Conservation (phyloP, 2,888 invertebrate genomes). For the Xylophagus ater region DNA sequence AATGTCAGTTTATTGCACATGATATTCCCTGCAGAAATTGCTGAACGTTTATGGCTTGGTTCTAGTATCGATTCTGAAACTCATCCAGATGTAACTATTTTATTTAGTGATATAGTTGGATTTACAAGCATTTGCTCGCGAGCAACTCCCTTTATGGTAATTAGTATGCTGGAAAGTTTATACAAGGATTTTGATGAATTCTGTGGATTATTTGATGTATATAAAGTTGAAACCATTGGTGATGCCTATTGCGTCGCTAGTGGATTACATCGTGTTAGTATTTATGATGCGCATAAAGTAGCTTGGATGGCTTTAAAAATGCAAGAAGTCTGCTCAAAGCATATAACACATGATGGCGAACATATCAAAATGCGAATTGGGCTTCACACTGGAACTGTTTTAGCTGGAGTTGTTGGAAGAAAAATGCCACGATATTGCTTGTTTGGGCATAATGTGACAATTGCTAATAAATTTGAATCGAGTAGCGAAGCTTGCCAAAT, state of each 20-base stretch:
- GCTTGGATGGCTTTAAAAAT: constrained; percentile 95
- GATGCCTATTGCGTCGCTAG: constrained; percentile 95
- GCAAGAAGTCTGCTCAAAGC: constrained; percentile 80
- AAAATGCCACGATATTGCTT: constrained; percentile 76
- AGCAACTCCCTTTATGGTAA: constrained; percentile 91
- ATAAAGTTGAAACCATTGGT: constrained; percentile 95
- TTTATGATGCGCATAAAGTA: constrained; percentile 85
- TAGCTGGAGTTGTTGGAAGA: constrained; percentile 89
- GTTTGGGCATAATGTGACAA: constrained; percentile 89
- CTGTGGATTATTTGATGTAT: constrained; percentile 87
- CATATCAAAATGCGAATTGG: constrained; percentile 95
- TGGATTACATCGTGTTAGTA: constrained; percentile 74
- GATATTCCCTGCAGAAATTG: constrained; percentile 91
- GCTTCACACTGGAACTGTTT: constrained; percentile 82
- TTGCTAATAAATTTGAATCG: constrained; percentile 93
- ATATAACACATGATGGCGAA: constrained; percentile 83
- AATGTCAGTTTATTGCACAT: constrained; percentile 87
- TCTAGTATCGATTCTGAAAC: constrained; percentile 87
- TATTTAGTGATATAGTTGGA: constrained; percentile 93
- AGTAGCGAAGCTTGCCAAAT: constrained; percentile 82
- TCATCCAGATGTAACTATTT: constrained; percentile 87
- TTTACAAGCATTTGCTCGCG: constrained; percentile 93
- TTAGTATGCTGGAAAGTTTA: constrained; percentile 84
- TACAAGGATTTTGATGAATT: constrained; percentile 89
- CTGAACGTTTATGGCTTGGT: constrained; percentile 85